These are phyloP conservation scores for Halcyon senegalensis DNA, from an alignment of 2,113 vertebrate genomes.

Conservation along the genomic window DNA sequence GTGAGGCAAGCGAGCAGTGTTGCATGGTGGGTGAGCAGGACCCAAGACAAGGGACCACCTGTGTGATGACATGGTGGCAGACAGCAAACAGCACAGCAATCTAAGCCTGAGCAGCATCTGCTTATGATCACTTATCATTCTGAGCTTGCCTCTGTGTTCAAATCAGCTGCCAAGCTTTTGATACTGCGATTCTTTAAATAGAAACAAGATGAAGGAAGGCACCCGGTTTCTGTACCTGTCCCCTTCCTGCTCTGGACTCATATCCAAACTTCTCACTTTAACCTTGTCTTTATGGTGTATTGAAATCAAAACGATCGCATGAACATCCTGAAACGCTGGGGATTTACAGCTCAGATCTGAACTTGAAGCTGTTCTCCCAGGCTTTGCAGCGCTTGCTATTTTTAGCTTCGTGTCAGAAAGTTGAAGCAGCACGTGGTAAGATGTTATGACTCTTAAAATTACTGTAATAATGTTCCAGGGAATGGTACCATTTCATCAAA, in stretches of 20 bases:
- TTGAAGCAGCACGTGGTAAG: constrained; percentile 49
- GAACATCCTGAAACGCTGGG: constrained; percentile 24
- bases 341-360: constrained; percentile 56
- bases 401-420: constrained; percentile 63
- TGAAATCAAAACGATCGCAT: constrained; percentile 11
- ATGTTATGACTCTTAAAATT: constrained; percentile 66
- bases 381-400: constrained; percentile 46
- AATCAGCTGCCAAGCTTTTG: not conserved
- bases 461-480: constrained; percentile 55
- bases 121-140: not conserved
- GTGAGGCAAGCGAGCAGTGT: not conserved
- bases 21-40: not conserved
- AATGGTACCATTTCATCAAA: constrained; percentile 51
- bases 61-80: accelerated
- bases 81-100: not conserved
- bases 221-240: not conserved
- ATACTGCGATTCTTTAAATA: not conserved
- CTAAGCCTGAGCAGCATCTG: not conserved
- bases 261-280: not conserved
- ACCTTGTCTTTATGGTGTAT: constrained; percentile 20
- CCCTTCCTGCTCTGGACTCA: constrained; percentile 11
- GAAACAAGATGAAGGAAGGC: not conserved
- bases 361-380: constrained; percentile 47
- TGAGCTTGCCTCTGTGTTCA: not conserved
- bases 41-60: not conserved